Evolutionary conservation across 23 tunicate species (phyloP).

Genomic region (Styela clava): DNA sequence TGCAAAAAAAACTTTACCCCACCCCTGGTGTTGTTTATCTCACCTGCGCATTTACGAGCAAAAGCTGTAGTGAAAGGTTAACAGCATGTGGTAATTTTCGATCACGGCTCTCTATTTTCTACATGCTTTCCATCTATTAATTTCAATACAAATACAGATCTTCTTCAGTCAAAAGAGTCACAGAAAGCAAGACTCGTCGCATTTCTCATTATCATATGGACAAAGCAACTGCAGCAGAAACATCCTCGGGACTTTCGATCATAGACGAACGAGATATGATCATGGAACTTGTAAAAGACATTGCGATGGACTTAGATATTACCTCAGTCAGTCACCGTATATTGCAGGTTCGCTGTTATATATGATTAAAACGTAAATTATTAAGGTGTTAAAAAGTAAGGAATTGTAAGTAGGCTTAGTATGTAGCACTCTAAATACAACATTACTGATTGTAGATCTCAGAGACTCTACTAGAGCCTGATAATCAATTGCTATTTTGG

Average conservation of each 20-base stretch:
- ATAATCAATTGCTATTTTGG: too few species aligned
- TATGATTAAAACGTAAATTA: background rate
- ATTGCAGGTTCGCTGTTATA: slow-evolving; percentile 51
- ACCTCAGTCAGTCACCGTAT: slow-evolving; percentile 91
- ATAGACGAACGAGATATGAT: slow-evolving; percentile 98
- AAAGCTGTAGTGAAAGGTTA: too few species aligned
- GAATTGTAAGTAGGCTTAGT: background rate
- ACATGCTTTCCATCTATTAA: too few species aligned
- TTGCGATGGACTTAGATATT: slow-evolving; percentile 86
- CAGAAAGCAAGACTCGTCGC: slow-evolving; percentile 43
- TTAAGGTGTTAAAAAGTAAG: background rate
- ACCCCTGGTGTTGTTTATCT: too few species aligned
- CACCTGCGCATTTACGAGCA: too few species aligned
- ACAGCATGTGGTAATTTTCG: too few species aligned
- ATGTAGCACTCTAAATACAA: background rate
- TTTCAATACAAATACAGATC: too few species aligned
- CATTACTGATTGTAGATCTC: too few species aligned
- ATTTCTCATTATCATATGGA: slow-evolving; percentile 69
- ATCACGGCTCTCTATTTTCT: too few species aligned
- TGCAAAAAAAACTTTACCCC: too few species aligned
- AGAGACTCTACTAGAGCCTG: too few species aligned
- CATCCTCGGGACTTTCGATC: slow-evolving; percentile 17
- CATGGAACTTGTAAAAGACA: slow-evolving; percentile 88
- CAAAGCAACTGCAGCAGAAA: slow-evolving; percentile 5
- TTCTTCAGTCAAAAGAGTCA: slow-evolving; percentile 3